A percentile compares a stretch with the other conserved stretches of the same genome.
Conservation (phyloP, 92 coral and sea anemone genomes). For the Porites cylindrica region DNA sequence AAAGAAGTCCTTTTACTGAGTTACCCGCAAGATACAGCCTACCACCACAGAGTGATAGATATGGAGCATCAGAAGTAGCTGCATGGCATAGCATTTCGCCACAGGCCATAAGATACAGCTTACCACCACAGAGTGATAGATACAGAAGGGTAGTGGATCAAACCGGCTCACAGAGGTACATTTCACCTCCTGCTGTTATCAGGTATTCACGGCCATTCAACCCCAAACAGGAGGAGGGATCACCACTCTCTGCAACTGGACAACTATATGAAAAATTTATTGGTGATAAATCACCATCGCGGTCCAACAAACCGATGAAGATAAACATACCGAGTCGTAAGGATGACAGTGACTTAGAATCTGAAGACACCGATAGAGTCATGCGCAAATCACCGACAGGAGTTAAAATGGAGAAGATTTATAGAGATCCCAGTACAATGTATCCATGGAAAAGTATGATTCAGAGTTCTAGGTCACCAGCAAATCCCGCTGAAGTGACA, state of each 20-base stretch:
- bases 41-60: slow-evolving; percentile 34
- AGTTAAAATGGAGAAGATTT: slow-evolving; percentile 87
- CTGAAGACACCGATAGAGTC: slow-evolving; percentile 90
- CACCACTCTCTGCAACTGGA: slow-evolving; percentile 1
- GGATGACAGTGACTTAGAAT: slow-evolving; percentile 80
- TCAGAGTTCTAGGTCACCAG: slow-evolving; percentile 47
- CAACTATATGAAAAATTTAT: slow-evolving; percentile 1
- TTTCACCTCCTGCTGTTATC: slow-evolving; percentile 36
- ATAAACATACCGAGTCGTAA: slow-evolving; percentile 36
- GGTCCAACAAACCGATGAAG: slow-evolving; percentile 19
- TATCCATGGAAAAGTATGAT: slow-evolving; percentile 85
- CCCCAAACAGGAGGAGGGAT: background rate
- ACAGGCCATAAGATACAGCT: background rate
- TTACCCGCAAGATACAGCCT: slow-evolving; percentile 44
- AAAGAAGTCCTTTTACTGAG: slow-evolving; percentile 3
- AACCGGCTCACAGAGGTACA: slow-evolving; percentile 18
- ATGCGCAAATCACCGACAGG: slow-evolving; percentile 98
- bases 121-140: slow-evolving; percentile 43
- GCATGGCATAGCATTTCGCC: too few relatives aligned
- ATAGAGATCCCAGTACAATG: slow-evolving; percentile 87
- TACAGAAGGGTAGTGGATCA: slow-evolving; percentile 10
- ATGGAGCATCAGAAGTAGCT: too few relatives aligned
- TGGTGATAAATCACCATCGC: slow-evolving; percentile 35
- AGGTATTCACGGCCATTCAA: slow-evolving; percentile 9
- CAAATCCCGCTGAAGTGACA: background rate